Evolutionary conservation across 2,797 vertebrate species (phyloP), one percentile per base, ranked within the genome.

Genomic region (Crenuchus spilurus): DNA sequence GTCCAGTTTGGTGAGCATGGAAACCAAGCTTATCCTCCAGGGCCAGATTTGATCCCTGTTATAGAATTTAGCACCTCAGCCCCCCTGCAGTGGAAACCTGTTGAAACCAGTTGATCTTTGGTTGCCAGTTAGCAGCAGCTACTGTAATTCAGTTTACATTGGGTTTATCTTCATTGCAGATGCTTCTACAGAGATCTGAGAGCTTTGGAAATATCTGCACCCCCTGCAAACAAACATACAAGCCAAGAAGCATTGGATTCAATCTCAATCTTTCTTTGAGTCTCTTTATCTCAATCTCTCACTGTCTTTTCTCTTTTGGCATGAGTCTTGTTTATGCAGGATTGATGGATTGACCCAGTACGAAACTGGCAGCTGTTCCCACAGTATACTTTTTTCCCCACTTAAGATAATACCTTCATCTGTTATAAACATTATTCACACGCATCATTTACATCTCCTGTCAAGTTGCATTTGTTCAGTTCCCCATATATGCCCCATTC

Each of bases 321-420:
- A 30, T 52, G 18, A 46, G 33, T 2, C 44, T 60, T 52, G 58
- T 58, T 30, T 49, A 26, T 57, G 20, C 39, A 33, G 51, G 62
- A 33, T 16, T 33, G 57, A 70, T 46, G 28, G 26, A 60, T 46
- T 70, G 42, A 42, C 22, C 18, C 33, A n/a, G 28, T 60, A 31
- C 22, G 7, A 49, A 18, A 69, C 37, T 68, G 42, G 9, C 66
- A 63, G 64, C 31, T 69, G 16, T 57, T 68, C 30, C 44, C 55
- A 26, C 46, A 63, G n/a, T 37, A 14, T 54, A 6, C 24, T 7
- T 41, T 30, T 18, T 18, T 39, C 16, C 30, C 22, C 33, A 9
- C 9, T 51, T 61, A 31, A 37, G 58, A 41, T 68, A 51, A 37
- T 24, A 57, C 71, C 24, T 13, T 35, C 2, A 41, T 13, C 10